Percentiles rank a stretch among this genome's conserved stretches.
phyloP scores from a whole-genome alignment of 2,113 vertebrate genomes.

The Micronycteris hirsuta region DNA sequence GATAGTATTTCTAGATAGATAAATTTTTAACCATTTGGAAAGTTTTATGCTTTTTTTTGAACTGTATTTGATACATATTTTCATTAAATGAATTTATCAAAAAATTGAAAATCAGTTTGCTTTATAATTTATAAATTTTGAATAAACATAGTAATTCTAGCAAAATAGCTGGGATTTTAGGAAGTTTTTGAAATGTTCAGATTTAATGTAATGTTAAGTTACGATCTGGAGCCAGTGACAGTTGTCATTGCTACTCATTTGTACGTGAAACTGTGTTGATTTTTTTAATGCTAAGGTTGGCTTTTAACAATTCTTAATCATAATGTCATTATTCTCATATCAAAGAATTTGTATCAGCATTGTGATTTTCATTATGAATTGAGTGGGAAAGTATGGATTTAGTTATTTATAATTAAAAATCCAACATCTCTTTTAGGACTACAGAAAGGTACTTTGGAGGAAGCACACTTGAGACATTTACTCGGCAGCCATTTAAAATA shows the following conservation, averaged over 20 bases:
- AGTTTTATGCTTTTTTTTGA: not conserved
- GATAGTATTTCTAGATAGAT: not conserved
- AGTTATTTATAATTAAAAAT: not conserved
- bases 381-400: not conserved
- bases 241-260: not conserved
- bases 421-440: not conserved
- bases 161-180: not conserved
- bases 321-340: not conserved
- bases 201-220: not conserved
- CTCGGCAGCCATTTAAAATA: not conserved
- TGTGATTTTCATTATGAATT: not conserved
- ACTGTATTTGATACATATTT: not conserved
- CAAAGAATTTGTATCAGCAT: not conserved
- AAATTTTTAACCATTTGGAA: slow-evolving; percentile 15
- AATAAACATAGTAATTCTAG: not conserved
- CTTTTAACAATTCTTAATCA: not conserved
- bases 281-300: not conserved
- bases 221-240: not conserved
- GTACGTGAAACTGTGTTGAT: not conserved
- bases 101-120: not conserved
- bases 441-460: not conserved
- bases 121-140: not conserved
- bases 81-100: not conserved
- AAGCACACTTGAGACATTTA: not conserved
- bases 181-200: not conserved